A percentile compares a stretch with the other conserved stretches of the same genome.
Conservation (phyloP, 2,113 vertebrate genomes). For the Istiophorus platypterus region DNA sequence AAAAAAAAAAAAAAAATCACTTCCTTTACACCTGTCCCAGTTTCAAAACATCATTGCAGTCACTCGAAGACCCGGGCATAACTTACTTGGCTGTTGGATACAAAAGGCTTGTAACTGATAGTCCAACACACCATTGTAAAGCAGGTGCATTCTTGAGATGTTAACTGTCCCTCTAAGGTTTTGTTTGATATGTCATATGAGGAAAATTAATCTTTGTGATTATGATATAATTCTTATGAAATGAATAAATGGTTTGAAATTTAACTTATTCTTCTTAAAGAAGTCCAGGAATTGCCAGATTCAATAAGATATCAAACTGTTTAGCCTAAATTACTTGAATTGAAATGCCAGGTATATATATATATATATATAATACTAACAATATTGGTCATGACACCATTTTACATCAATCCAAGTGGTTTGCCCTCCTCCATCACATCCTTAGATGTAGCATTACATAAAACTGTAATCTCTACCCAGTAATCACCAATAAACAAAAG, state of each 20-base stretch:
- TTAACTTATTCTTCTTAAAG: background rate
- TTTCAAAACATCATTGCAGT: background rate
- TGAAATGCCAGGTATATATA: background rate
- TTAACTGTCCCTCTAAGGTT: background rate
- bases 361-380: too few species aligned
- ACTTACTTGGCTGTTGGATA: background rate
- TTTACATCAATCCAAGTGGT: background rate
- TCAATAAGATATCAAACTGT: background rate
- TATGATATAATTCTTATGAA: background rate
- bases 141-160: background rate
- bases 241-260: background rate
- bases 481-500: slow-evolving; percentile 19
- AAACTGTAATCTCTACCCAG: slow-evolving; percentile 2
- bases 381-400: background rate
- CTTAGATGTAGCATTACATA: background rate
- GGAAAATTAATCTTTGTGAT: background rate
- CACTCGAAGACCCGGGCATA: background rate
- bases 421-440: slow-evolving; percentile 5
- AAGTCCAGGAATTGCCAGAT: background rate
- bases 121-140: background rate
- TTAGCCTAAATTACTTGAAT: background rate
- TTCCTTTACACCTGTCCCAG: background rate
- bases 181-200: background rate
- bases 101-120: background rate
- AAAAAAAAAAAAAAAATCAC: too few species aligned